Evolutionary conservation across 2,797 vertebrate genomes (phyloP), one percentile per base, ranked within the genome.

Genomic region (Micrastur ruficollis): DNA sequence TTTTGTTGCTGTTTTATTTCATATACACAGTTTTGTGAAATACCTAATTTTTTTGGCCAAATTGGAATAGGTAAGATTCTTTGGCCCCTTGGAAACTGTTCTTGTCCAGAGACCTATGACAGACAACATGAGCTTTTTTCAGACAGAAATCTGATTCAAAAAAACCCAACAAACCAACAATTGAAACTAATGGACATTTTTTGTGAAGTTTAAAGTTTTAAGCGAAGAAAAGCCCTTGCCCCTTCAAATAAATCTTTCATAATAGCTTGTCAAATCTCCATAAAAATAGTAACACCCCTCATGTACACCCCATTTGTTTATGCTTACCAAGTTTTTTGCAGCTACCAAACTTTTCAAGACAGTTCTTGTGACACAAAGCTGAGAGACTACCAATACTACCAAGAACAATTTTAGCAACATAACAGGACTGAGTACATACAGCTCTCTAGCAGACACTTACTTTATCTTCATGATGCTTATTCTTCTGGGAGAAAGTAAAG

Each of bases 101-200:
- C 99, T 98, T 99, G 99, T 89, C 99, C 99, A 32, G 99, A 99
- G 49, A 99, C 99, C 99, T 99, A 95, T 87, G 93, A 65, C 89
- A 85, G 72, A 88, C 86, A 85, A 89, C 2, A 52, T 2, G 13
- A 65, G 12, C 0, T 49, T 92, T 72, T 61, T 82, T 75, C 22
- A 89, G 22, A 53, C 2, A 83, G 44, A 89, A 71, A 73, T 74
- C 9, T 17, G 31, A 61, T 74, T 80, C 23, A 56, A 58, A 56
- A n/a, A 27, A 65, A 52, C 20, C 16, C 56, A 59, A 59, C 22
- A n/a, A n/a, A 5, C 21, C 46, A 15, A 59, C 44, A 36, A 6
- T 3, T 46, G 8, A 80, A 53, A 9, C 5, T 5, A 71, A 9
- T 2, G 0, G 26, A n/a, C 2, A 20, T 23, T 29, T 88, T 74